phyloP scores from a whole-genome alignment of 2,888 invertebrate species.

The Halictus ligatus region DNA sequence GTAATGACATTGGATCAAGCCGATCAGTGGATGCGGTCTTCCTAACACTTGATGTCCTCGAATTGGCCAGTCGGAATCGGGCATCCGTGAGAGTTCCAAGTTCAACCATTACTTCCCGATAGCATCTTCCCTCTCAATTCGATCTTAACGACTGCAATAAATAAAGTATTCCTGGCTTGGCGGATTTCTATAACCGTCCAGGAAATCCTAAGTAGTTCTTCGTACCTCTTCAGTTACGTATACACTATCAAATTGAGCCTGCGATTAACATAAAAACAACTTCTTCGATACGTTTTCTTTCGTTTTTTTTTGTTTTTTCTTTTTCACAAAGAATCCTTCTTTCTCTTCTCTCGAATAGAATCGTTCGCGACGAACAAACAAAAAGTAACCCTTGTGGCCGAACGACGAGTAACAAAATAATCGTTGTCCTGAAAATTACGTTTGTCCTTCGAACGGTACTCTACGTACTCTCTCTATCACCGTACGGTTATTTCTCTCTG shows the following conservation, averaged over 20 bases:
- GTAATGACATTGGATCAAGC: not conserved
- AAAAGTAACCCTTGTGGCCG: not conserved
- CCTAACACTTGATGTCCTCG: conserved; percentile 1
- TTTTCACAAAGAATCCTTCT: not conserved
- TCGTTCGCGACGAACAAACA: not conserved
- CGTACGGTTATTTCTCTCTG: conserved; percentile 7
- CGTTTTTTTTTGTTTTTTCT: not conserved
- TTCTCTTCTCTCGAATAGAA: not conserved
- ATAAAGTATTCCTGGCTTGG: conserved; percentile 45
- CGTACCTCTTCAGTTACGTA: conserved; percentile 23
- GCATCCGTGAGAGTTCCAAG: not conserved
- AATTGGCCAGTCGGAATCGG: not conserved
- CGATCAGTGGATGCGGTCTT: conserved; percentile 1
- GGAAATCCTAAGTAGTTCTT: conserved; percentile 14
- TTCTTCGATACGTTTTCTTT: not conserved
- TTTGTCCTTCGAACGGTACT: conserved; percentile 41
- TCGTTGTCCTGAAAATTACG: conserved; percentile 29
- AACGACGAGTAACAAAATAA: conserved; percentile 2
- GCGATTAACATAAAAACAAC: conserved; percentile 1
- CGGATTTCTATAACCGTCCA: conserved; percentile 50
- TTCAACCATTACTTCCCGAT: conserved; percentile 17
- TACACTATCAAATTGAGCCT: conserved; percentile 22
- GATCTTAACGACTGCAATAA: conserved; percentile 44
- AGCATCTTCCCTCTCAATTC: conserved; percentile 13
- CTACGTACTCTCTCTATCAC: conserved; percentile 29